Base-by-base conservation (phyloP, 2,113 vertebrate genomes). In the Myiozetetes cayanensis region DNA sequence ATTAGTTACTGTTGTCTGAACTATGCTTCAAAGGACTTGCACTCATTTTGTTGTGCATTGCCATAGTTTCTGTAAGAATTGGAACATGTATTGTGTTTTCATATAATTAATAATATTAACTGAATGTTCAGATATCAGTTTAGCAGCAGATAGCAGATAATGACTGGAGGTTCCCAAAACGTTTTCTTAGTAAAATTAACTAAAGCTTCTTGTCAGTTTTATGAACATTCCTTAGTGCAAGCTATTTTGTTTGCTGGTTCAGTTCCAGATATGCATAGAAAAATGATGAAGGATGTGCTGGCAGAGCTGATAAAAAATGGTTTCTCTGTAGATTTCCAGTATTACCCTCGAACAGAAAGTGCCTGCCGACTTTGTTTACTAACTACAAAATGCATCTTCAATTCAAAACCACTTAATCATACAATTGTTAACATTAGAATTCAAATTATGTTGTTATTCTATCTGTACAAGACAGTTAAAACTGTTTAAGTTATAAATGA, bases 41-140 rank as follows among this genome's bases (percentile, higher is more conserved):
- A 81, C 14, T 85, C 53, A 61, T 90, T 91, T 93, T 73, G 21
- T 46, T 91, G 39, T 39, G 37, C 2, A 33, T 91, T 96, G 86
- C 46, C 28, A 52, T n/a, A 44, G n/a, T 89, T 93, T 86, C 67
- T 5, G 4, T 61, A 94, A 94, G 59, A 94, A 73, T 25, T 90
- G 70, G 67, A 93, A 65, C n/a, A 92, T 59, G 62, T 72, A 62
- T 85, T 61, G 10, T 62, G 14, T 89, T 92, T 97, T 89, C 62
- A 44, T 61, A n/a, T 94, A 94, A 96, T 98, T 98, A 97, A 94
- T 96, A 95, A 95, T 84, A 86, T 91, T 96, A 96, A 96, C 65
- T 77, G 79, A 92, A 96, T 47, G 30, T 89, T 97, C 96, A 97
- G 77, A 94, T 96, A 95, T 89, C 76, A 89, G 62, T 96, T 97